These are phyloP conservation scores for Crypturellus undulatus DNA, from an alignment of 2,113 vertebrate species.

Conservation along the genomic window DNA sequence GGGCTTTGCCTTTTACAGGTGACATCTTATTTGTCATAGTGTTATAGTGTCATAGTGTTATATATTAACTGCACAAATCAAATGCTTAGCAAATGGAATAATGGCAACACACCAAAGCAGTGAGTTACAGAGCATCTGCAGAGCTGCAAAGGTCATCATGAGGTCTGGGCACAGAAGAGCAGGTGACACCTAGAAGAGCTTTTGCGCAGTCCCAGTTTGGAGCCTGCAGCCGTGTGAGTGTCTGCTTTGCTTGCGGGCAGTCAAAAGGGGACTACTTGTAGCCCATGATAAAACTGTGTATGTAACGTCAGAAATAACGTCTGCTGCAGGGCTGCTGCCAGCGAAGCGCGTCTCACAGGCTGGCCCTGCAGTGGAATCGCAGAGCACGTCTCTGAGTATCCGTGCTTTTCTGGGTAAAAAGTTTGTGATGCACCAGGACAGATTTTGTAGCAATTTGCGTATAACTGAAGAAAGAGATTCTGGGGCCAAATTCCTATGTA, in stretches of 20 bases:
- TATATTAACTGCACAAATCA: not conserved
- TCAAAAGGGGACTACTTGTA: not conserved
- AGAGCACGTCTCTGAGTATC: not conserved
- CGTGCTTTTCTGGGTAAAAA: not conserved
- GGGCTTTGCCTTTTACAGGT: not conserved
- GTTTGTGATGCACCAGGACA: not conserved
- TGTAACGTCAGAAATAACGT: not conserved
- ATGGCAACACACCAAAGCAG: rapidly evolving
- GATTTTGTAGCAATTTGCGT: not conserved
- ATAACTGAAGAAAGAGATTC: not conserved
- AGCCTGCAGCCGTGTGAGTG: not conserved
- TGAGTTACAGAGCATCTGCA: not conserved
- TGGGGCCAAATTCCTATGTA: not conserved
- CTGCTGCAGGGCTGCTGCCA: not conserved
- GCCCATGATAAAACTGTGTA: not conserved
- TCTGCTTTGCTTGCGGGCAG: not conserved
- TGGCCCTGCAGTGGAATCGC: not conserved
- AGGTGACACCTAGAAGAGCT: not conserved
- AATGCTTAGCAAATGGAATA: not conserved
- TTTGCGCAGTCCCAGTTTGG: not conserved
- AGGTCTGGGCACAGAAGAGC: not conserved
- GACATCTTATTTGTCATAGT: not conserved
- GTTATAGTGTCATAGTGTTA: not conserved
- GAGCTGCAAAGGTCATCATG: not conserved
- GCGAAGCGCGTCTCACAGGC: not conserved